phyloP scores from a whole-genome alignment of 2,888 invertebrate species.

The Orthosia gracilis region DNA sequence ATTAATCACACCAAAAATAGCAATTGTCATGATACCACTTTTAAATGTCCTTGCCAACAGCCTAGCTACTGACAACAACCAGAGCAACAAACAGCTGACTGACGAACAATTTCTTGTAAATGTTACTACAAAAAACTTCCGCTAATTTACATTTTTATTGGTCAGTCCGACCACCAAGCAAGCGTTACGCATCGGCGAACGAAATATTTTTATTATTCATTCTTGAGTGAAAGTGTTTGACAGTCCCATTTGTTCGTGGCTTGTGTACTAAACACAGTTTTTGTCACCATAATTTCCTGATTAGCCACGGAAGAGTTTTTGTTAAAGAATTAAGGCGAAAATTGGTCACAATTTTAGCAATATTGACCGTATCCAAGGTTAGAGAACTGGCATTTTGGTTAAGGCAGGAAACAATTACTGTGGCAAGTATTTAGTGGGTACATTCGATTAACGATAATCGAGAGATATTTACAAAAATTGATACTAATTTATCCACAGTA shows the following conservation, averaged over 20 bases:
- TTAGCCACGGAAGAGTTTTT: conserved; percentile 64
- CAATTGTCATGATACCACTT: background rate
- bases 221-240: conserved; percentile 87
- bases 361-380: conserved; percentile 39
- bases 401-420: conserved; percentile 58
- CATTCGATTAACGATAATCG: conserved; percentile 31
- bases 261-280: conserved; percentile 75
- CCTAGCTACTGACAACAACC: background rate
- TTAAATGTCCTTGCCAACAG: background rate
- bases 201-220: conserved; percentile 81
- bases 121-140: conserved; percentile 63
- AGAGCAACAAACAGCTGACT: conserved; percentile 47
- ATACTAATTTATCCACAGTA: background rate
- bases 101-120: conserved; percentile 52
- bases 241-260: conserved; percentile 84
- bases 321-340: conserved; percentile 28
- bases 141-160: conserved; percentile 72
- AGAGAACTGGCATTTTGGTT: conserved; percentile 44
- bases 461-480: conserved; percentile 31
- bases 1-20: background rate
- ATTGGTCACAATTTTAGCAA: conserved; percentile 40
- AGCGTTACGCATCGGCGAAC: conserved; percentile 74
- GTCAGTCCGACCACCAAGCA: conserved; percentile 58
- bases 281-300: conserved; percentile 75
- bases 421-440: conserved; percentile 20